A percentile compares a stretch with the other conserved stretches of the same genome.
Evolutionary conservation across 2,797 vertebrate species (phyloP).

Genomic region (Capromys pilorides): DNA sequence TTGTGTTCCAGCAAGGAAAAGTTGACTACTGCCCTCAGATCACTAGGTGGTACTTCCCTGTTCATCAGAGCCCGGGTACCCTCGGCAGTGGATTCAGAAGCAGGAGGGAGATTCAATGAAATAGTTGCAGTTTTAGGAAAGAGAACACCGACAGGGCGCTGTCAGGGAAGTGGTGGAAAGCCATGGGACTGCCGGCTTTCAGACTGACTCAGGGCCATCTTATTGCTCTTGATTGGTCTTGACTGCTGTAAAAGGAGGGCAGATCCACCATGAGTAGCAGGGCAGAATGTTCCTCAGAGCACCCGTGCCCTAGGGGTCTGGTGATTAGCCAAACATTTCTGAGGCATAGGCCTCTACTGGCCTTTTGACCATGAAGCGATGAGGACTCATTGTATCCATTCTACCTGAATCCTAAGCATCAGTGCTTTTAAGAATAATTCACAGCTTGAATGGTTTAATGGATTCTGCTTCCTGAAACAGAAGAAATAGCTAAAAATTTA

Average conservation of each 20-base stretch:
- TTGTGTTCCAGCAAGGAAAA: background rate
- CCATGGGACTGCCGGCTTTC: background rate
- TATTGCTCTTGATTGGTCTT: background rate
- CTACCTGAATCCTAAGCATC: background rate
- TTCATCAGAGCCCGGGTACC: background rate
- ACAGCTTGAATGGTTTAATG: slow-evolving; percentile 2
- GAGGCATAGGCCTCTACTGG: background rate
- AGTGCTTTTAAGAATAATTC: slow-evolving; percentile 36
- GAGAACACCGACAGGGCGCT: background rate
- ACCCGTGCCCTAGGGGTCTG: background rate
- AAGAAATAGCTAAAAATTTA: slow-evolving; percentile 24
- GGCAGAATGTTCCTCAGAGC: background rate
- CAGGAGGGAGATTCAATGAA: background rate
- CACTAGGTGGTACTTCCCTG: background rate
- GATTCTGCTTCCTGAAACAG: slow-evolving; percentile 41
- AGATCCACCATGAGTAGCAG: background rate
- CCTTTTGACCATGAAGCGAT: background rate
- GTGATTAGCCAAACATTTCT: background rate
- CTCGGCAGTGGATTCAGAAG: background rate
- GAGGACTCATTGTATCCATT: background rate
- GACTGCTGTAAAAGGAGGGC: background rate
- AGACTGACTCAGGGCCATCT: background rate
- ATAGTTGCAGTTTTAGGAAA: background rate
- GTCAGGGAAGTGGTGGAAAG: background rate
- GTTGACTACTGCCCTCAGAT: background rate